phyloP scores from a whole-genome alignment of 2,113 vertebrate species.

The Piaya cayana region DNA sequence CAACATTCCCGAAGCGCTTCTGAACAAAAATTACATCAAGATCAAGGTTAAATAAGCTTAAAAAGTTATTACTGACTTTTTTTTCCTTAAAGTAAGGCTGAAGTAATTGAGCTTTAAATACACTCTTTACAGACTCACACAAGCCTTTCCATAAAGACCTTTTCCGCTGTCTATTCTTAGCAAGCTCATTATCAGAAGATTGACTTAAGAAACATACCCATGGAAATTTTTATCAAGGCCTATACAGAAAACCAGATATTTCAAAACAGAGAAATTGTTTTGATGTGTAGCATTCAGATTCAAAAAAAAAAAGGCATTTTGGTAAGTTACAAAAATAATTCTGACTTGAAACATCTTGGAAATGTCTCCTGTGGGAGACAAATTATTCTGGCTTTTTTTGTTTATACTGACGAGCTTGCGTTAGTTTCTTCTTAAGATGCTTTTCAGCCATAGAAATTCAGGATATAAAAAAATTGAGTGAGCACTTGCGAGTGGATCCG shows the following conservation, averaged over 20 bases:
- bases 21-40: not conserved
- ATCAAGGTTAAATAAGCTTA: not conserved
- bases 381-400: not conserved
- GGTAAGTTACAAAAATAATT: not conserved
- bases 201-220: not conserved
- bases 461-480: not conserved
- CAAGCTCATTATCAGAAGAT: not conserved
- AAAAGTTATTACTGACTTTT: not conserved
- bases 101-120: not conserved
- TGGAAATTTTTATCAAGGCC: not conserved
- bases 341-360: not conserved
- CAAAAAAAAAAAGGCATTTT: constrained; percentile 13
- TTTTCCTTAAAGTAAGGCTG: not conserved
- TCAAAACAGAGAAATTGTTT: not conserved
- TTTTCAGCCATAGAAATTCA: not conserved
- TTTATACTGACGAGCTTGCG: not conserved
- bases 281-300: not conserved
- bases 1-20: not conserved
- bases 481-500: not conserved
- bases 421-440: not conserved
- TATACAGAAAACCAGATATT: not conserved
- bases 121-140: not conserved
- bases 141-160: not conserved
- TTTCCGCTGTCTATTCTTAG: not conserved
- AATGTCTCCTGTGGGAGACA: not conserved